Percentiles rank a stretch among this genome's conserved stretches.
Conservation (phyloP, 2,888 invertebrate species). For the Oscheius sp. region DNA sequence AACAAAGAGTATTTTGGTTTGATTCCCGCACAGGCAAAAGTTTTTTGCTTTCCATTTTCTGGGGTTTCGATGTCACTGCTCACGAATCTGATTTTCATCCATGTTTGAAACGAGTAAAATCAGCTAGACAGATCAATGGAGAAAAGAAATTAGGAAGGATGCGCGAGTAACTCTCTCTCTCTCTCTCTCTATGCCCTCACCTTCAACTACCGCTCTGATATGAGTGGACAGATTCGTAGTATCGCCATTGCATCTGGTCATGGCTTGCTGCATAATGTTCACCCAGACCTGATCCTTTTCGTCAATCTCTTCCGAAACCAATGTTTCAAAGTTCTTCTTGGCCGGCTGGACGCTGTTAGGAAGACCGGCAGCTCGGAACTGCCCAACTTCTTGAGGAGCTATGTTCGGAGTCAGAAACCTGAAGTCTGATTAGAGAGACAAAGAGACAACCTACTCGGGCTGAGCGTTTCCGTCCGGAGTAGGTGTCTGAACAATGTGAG, state of each 20-base stretch:
- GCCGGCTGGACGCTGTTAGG: constrained; percentile 58
- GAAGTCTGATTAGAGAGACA: background rate
- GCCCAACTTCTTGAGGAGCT: constrained; percentile 35
- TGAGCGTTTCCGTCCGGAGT: constrained; percentile 45
- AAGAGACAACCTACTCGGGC: constrained; percentile 39
- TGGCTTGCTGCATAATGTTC: constrained; percentile 64
- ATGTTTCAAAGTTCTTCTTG: constrained; percentile 46
- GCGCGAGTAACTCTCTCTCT: no score
- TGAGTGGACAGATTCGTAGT: constrained; percentile 57
- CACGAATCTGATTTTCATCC: no score
- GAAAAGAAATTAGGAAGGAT: no score
- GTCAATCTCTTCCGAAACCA: constrained; percentile 38
- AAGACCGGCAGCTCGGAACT: constrained; percentile 57
- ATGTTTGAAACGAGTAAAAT: no score
- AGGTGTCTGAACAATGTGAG: constrained; percentile 71
- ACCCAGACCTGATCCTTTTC: constrained; percentile 62
- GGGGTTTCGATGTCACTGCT: no score
- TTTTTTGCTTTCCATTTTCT: no score
- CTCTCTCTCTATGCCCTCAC: constrained; percentile 36
- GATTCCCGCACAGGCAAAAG: no score
- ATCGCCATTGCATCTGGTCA: constrained; percentile 64
- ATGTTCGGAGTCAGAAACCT: constrained; percentile 41
- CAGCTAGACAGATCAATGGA: no score
- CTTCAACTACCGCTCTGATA: constrained; percentile 68
- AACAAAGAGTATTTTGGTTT: no score